Base-by-base conservation (phyloP, 35 echinoderm and acorn worm genomes). In the Diadema setosum region DNA sequence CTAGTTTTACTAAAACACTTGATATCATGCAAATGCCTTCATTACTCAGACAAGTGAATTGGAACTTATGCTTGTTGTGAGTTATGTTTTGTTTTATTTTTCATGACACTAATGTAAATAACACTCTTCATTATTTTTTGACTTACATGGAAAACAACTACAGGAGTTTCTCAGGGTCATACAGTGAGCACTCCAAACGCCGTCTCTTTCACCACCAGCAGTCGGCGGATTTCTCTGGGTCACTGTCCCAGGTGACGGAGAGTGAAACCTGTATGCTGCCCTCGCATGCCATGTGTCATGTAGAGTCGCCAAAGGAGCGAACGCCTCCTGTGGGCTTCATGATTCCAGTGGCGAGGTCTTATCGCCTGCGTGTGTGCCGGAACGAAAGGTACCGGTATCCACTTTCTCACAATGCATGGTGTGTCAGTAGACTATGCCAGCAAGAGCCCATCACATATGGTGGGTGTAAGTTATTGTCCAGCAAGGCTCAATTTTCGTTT, bases 321-420 rank as follows among this genome's bases (percentile, higher is more conserved):
- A 41, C 73, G 14, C 37, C 73, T 6, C 33, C 73, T 21, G 9
- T 7, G 20, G 73, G 73, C 9, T 39, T 43, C 17, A 21, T 24
- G 40, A 17, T 78, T 17, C 73, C 73, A 3, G 40, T 78, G 35
- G 20, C 40, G 29, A 78, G 37, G 37, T 41, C 73, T 41, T 78
- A 41, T 41, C 73, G 40, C 37, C 73, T 1, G 40, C 73, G 73
- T 21, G 37, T 78, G 15, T 78, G 73, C 44, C 27, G 34, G 44
- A 78, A 78, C 25, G 73, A 78, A 78, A 78, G 73, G 73, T 78
- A 78, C 17, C n/a, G n/a, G n/a, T n/a, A n/a, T n/a, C n/a, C n/a
- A n/a, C n/a, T n/a, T n/a, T n/a, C n/a, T n/a, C n/a, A n/a, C n/a
- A n/a, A n/a, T n/a, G n/a, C n/a, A n/a, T n/a, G n/a, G n/a, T n/a